Base-by-base conservation (phyloP, 1,140 invertebrate species). In the Hyles euphorbiae region DNA sequence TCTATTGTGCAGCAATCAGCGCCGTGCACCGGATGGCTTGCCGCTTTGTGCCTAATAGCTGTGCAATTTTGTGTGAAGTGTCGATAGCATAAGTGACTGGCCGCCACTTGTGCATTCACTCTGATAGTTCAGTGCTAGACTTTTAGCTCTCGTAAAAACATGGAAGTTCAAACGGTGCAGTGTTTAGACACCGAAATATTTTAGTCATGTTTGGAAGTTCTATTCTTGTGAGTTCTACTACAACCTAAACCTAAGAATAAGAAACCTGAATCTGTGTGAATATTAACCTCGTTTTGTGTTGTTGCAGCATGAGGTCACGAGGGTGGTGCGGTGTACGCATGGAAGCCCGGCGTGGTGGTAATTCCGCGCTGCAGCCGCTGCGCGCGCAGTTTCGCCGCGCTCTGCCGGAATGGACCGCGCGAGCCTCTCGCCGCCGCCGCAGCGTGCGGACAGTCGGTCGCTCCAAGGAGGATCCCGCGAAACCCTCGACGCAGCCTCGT, bases 261-360 rank as follows among this genome's bases (percentile, higher is more conserved):
- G n/a, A n/a, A n/a, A n/a, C n/a, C n/a, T n/a, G n/a, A n/a, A 2
- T 22, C 22, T 22, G 22, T 22, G 2, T 22, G 2, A 22, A 22
- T 22, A 22, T 22, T 22, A 22, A 22, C 1, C 2, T 0, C 22
- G 22, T 51, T 51, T 51, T 32, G 50, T 61, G 49, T 66, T 70
- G 56, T 82, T 81, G 0, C 83, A 88, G 83, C 83, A 88, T 88
- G 83, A 87, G 81, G 81, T 87, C 83, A 72, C 79, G 81, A 66
- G 74, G 82, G 76, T 69, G 76, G 70, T 80, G 82, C 72, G 77
- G 81, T 75, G 70, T 74, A 80, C 85, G 85, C 81, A 88, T 88
- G 85, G 83, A 84, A 87, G 83, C 80, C 74, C 74, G 78, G 81
- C 83, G 83, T 68, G 67, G 71, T 78, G 83, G 63, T 87, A 74